Evolutionary conservation across 1,140 invertebrate species (phyloP), one percentile per base, ranked within the genome.

Genomic region (Leptopilina boulardi): DNA sequence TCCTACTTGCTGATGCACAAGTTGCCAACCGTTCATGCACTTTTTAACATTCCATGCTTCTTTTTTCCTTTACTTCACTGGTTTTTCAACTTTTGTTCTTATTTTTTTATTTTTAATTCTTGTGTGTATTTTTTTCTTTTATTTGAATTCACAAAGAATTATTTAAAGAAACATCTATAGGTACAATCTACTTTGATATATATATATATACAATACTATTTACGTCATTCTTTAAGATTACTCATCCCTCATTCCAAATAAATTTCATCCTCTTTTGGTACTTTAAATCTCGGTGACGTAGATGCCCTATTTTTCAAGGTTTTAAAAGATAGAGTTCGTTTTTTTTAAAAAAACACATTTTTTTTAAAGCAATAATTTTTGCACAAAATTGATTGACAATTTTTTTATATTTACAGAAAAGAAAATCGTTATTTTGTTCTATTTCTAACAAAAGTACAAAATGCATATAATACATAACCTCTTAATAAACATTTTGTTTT

Each of bases 221-320:
- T 51, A 51, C 47, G 47, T 51, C 47, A 51, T 51, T 51, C 15
- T 47, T n/a, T 38, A 44, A 70, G 71, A 51, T 78, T 54, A 47
- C n/a, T 44, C 41, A 73, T 18, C 47, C 44, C 44, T 73, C 21
- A 26, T 23, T 44, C 42, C 71, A 23, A 41, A 23, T n/a, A 44
- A 23, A 44, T 47, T 47, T 21, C 41, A 15, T 42, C n/a, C 42
- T 73, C 71, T 74, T 83, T 84, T 83, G 79, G 82, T 51, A 51
- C 18, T 51, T 51, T 51, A 51, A 18, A 51, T 51, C 47, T 51
- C 13, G n/a, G 47, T 51, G 47, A 51, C 47, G n/a, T 51, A 51
- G 47, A n/a, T 51, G 47, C 47, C 47, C 47, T 51, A 51, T 51
- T 51, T 51, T 8, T 51, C 47, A 18, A 51, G 47, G 47, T 51